Percentiles rank a stretch among this genome's conserved stretches.
Evolutionary conservation across 2,797 vertebrate genomes (phyloP).

Genomic region (Vireo griseus): DNA sequence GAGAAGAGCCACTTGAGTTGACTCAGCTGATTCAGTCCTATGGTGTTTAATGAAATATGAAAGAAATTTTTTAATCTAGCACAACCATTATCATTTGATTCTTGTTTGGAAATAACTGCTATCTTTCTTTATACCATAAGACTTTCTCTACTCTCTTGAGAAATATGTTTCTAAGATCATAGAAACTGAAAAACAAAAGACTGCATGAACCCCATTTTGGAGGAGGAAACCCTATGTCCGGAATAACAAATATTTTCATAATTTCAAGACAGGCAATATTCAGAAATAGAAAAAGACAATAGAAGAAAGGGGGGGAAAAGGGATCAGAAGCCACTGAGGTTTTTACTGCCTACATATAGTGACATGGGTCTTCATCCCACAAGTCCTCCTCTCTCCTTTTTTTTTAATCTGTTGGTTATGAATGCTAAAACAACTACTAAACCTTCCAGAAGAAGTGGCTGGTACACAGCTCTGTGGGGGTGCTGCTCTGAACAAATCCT

Average conservation of each 20-base stretch:
- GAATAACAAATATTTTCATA: neutral
- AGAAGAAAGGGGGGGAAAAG: neutral
- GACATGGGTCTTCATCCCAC: accelerated
- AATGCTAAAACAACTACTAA: neutral
- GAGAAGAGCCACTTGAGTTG: constrained; percentile 4
- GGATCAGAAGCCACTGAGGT: neutral
- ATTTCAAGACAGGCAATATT: neutral
- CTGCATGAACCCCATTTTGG: neutral
- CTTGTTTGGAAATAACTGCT: neutral
- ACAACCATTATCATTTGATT: neutral
- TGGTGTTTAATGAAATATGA: neutral
- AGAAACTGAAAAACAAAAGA: neutral
- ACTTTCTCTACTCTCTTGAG: neutral
- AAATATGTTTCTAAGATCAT: neutral
- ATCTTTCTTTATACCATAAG: neutral
- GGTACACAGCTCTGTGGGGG: neutral
- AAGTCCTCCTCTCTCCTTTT: accelerated
- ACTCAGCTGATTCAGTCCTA: neutral
- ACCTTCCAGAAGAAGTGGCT: neutral
- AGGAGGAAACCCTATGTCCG: neutral
- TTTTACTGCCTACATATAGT: neutral
- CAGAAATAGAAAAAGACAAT: neutral
- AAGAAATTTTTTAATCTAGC: neutral
- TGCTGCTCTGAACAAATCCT: neutral
- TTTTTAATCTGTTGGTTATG: neutral